phyloP scores from a whole-genome alignment of 2,888 invertebrate genomes.

The Zhuqinia jingwanae region DNA sequence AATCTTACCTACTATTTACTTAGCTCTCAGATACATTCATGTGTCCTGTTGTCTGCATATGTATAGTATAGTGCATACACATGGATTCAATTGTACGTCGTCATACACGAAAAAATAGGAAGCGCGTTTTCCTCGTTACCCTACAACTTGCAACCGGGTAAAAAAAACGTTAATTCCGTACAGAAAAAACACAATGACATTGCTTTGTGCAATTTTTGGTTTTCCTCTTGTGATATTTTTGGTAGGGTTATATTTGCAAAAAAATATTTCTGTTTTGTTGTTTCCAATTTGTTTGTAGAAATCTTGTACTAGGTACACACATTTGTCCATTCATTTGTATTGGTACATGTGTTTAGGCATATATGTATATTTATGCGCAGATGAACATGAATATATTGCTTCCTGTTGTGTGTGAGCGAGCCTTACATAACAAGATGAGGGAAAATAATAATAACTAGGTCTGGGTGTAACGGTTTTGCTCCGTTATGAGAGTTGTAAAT shows the following conservation, averaged over 20 bases:
- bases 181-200: neutral
- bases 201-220: neutral
- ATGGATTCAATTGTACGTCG: too few species aligned
- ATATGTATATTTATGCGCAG: neutral
- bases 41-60: too few species aligned
- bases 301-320: neutral
- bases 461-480: conserved; percentile 53
- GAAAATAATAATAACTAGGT: neutral
- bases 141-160: too few species aligned
- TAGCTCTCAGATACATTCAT: too few species aligned
- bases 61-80: too few species aligned
- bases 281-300: conserved; percentile 31
- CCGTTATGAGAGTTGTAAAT: conserved; percentile 64
- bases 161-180: too few species aligned
- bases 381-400: conserved; percentile 24
- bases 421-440: neutral
- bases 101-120: too few species aligned
- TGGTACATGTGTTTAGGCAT: neutral
- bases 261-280: conserved; percentile 22
- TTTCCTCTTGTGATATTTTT: neutral
- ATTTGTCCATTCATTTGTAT: conserved; percentile 24
- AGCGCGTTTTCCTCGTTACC: too few species aligned
- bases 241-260: conserved; percentile 20
- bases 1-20: too few species aligned
- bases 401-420: conserved; percentile 5